Evolutionary conservation across 2,888 invertebrate species (phyloP).

Genomic region (Lampropteryx suffumata): DNA sequence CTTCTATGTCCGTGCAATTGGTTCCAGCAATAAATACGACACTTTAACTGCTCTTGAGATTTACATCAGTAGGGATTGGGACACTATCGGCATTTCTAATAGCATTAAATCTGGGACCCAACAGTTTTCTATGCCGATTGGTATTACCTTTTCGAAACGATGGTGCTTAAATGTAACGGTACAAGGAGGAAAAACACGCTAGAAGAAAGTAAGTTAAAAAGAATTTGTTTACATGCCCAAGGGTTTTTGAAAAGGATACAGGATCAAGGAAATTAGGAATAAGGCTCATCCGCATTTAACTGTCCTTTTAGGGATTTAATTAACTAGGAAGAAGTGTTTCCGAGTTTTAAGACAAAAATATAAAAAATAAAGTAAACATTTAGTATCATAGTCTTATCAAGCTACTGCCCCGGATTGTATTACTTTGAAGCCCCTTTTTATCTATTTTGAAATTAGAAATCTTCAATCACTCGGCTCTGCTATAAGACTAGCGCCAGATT

Average conservation of each 20-base stretch:
- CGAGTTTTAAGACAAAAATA: background rate
- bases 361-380: slow-evolving; percentile 1
- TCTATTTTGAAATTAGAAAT: too few relatives aligned
- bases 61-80: slow-evolving; percentile 43
- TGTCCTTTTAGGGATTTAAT: slow-evolving; percentile 24
- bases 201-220: slow-evolving; percentile 14
- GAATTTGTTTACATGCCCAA: slow-evolving; percentile 31
- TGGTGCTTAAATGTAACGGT: slow-evolving; percentile 51
- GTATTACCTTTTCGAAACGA: slow-evolving; percentile 38
- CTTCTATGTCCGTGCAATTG: slow-evolving; percentile 24
- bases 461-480: too few relatives aligned
- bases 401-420: too few relatives aligned
- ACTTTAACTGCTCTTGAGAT: slow-evolving; percentile 53
- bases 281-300: slow-evolving; percentile 22
- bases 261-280: slow-evolving; percentile 28
- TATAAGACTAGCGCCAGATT: background rate
- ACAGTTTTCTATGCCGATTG: slow-evolving; percentile 48
- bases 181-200: slow-evolving; percentile 24
- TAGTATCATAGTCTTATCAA: too few relatives aligned
- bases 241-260: slow-evolving; percentile 26
- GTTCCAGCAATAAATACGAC: slow-evolving; percentile 49
- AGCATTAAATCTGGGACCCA: slow-evolving; percentile 55
- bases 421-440: too few relatives aligned
- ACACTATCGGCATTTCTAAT: slow-evolving; percentile 51
- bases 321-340: too few relatives aligned